phyloP scores from a whole-genome alignment of 2,113 vertebrate species.

The Carassius gibelio region DNA sequence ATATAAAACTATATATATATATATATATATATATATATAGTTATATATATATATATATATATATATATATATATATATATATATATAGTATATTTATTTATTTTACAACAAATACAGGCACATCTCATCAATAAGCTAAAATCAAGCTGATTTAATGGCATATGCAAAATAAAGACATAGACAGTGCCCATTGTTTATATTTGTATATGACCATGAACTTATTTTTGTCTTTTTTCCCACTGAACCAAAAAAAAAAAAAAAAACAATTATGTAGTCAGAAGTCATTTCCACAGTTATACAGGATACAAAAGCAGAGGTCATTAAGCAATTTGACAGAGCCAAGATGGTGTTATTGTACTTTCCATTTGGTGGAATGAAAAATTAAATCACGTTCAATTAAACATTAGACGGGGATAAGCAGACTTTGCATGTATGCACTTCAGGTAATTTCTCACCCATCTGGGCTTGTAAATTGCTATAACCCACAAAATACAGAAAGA shows the following conservation, averaged over 20 bases:
- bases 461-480: slow-evolving; percentile 13
- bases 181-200: neutral
- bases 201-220: neutral
- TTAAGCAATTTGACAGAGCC: slow-evolving; percentile 36
- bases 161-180: neutral
- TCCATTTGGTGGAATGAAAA: slow-evolving; percentile 29
- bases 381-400: slow-evolving; percentile 35
- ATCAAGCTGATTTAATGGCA: neutral
- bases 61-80: too few relatives aligned
- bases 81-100: too few relatives aligned
- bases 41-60: too few relatives aligned
- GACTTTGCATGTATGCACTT: slow-evolving; percentile 33
- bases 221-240: neutral
- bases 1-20: too few relatives aligned
- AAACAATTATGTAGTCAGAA: slow-evolving; percentile 14
- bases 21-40: too few relatives aligned
- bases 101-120: too few relatives aligned
- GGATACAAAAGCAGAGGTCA: slow-evolving; percentile 25
- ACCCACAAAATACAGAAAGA: slow-evolving; percentile 18
- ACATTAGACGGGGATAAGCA: slow-evolving; percentile 33
- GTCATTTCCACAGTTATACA: slow-evolving; percentile 2
- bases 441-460: slow-evolving; percentile 35
- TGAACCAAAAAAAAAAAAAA: neutral
- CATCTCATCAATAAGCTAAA: neutral
- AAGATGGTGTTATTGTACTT: slow-evolving; percentile 33